Base-by-base conservation (phyloP, 2,888 invertebrate species). In the Cistogaster globosa region DNA sequence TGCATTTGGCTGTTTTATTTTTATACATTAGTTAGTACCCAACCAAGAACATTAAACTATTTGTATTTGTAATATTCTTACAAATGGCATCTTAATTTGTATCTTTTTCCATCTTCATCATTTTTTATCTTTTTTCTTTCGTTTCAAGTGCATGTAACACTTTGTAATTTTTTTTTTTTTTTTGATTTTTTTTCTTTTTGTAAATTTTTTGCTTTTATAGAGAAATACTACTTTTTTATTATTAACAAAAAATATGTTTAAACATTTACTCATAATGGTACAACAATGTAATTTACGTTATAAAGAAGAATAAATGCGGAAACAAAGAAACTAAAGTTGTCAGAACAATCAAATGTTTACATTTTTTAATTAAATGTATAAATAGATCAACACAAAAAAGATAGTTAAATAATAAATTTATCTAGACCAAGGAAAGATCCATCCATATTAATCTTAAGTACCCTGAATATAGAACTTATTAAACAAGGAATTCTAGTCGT, bases 11-110 rank as follows among this genome's bases (percentile, higher is more conserved):
- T 68, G 18, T 22, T 32, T 32, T 18, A 14, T 11, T 16, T 20
- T 53, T 53, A 16, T 22, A 55, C 16, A 32, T 6, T 51, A 51
- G 32, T 48, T 65, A 72, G 32, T 22, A 32, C 12, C 42, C 58
- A 58, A 58, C 22, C 72, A 67, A 60, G 14, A 76, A 76, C 26
- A 76, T 67, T 62, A 72, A 53, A 72, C 55, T 77, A 51, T 77
- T 82, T 71, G 63, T 55, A 65, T 71, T 22, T 68, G 20, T n/a
- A 22, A 62, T 36, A 45, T 53, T 65, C 32, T 62, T 76, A 60
- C 80, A 72, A 84, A 77, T 74, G 77, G 18, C 55, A 72, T 74
- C 81, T 68, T 74, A 72, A 84, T 81, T 81, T 69, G 53, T 77
- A 72, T 81, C 62, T 32, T 32, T 32, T 32, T 32, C 32, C 32